Percentiles rank a stretch among this genome's conserved stretches.
Evolutionary conservation across 2,888 invertebrate genomes (phyloP).

Genomic region (Sinodicranocentrus sp.): DNA sequence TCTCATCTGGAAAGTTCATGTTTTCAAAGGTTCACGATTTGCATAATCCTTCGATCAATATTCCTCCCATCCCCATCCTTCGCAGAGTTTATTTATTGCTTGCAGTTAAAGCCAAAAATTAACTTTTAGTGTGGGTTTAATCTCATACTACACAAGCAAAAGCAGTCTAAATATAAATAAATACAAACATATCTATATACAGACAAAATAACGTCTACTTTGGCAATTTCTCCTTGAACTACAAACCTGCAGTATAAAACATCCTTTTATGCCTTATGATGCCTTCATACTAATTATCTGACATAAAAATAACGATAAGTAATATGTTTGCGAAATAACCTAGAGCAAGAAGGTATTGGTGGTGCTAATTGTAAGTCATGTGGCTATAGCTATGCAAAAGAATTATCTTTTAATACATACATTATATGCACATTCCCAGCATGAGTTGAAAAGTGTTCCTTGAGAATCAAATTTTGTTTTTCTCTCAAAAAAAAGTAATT

Average conservation of each 20-base stretch:
- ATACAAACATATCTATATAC: neutral
- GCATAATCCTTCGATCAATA: constrained; percentile 50
- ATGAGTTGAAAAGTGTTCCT: no score
- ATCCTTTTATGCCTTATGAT: no score
- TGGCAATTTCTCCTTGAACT: neutral
- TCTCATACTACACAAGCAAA: neutral
- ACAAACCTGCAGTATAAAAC: no score
- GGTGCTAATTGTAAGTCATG: no score
- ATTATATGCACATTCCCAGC: no score
- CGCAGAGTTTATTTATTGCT: neutral
- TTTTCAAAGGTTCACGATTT: neutral
- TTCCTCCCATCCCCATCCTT: constrained; percentile 8
- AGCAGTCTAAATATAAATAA: neutral
- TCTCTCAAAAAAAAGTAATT: neutral
- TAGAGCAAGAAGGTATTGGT: no score
- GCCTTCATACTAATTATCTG: no score
- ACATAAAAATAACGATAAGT: no score
- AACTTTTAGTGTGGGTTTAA: neutral
- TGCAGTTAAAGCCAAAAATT: neutral
- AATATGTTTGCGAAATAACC: no score
- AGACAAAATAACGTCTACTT: neutral
- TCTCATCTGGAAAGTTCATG: no score
- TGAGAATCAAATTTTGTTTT: neutral
- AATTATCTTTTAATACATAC: no score
- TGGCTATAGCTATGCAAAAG: no score